phyloP scores from a whole-genome alignment of 2,888 invertebrate species.

The Serrognathus titanus region DNA sequence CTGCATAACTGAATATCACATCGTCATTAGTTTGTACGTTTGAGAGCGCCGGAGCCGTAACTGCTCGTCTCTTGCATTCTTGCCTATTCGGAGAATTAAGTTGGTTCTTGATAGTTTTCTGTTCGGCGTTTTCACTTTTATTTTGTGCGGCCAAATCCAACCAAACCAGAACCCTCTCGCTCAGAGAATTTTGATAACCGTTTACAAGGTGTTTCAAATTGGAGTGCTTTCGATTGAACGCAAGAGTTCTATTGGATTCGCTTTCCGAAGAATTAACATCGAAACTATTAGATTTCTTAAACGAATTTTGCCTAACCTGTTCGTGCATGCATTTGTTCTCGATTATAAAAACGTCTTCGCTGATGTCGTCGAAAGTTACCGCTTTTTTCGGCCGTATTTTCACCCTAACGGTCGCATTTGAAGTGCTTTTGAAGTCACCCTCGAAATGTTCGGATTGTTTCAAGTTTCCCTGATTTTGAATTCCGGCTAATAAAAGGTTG shows the following conservation, averaged over 20 bases:
- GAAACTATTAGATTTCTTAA: too few species aligned
- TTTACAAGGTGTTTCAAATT: conserved; percentile 3
- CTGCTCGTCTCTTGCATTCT: background rate
- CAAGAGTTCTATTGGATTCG: too few species aligned
- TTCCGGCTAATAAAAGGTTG: conserved; percentile 27
- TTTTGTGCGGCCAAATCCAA: conserved; percentile 50
- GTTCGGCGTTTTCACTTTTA: conserved; percentile 13
- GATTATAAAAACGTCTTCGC: background rate
- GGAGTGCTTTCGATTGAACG: background rate
- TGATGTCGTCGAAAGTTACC: background rate
- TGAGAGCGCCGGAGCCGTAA: conserved; percentile 13
- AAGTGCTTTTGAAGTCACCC: background rate
- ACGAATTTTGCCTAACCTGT: too few species aligned
- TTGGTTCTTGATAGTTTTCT: background rate
- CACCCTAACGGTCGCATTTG: background rate
- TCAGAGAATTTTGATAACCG: conserved; percentile 44
- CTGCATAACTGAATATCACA: too few species aligned
- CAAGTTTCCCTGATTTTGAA: conserved; percentile 12
- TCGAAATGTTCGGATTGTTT: background rate
- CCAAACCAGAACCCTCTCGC: conserved; percentile 77
- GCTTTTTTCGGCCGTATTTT: background rate
- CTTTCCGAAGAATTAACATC: too few species aligned
- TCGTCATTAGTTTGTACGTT: conserved; percentile 4
- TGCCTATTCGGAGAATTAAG: too few species aligned
- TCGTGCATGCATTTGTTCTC: background rate